Percentiles rank a stretch among this genome's conserved stretches.
Evolutionary conservation across 2,113 vertebrate species (phyloP).

Genomic region (Xenopus borealis): DNA sequence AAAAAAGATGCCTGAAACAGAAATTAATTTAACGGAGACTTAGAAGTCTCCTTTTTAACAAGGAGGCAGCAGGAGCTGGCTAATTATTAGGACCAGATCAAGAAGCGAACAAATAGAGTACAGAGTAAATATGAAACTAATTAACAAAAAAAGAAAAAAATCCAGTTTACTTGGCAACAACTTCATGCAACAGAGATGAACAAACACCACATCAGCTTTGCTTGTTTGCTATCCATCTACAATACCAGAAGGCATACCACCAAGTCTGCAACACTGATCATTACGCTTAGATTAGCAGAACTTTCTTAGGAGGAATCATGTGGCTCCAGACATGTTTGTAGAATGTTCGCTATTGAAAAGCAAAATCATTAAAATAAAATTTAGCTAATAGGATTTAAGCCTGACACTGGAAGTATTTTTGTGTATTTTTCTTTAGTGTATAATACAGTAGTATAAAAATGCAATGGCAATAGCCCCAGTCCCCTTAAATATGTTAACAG

Average conservation of each 20-base stretch:
- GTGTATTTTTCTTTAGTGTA: no score
- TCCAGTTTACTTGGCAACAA: slow-evolving; percentile 62
- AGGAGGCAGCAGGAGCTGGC: slow-evolving; percentile 59
- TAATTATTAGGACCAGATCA: slow-evolving; percentile 68
- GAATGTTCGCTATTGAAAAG: no score
- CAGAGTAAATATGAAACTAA: slow-evolving; percentile 73
- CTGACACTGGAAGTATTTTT: no score
- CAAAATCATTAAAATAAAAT: no score
- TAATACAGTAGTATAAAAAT: no score
- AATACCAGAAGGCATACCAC: slow-evolving; percentile 42
- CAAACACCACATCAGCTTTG: slow-evolving; percentile 59
- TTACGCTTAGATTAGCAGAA: slow-evolving; percentile 51
- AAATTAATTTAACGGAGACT: slow-evolving; percentile 65
- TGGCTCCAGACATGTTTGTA: no score
- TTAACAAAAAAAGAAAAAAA: slow-evolving; percentile 63
- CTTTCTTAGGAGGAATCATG: not conserved
- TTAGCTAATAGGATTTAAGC: no score
- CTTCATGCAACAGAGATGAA: slow-evolving; percentile 59
- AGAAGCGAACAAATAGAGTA: slow-evolving; percentile 62
- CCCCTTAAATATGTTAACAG: no score
- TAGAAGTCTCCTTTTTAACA: slow-evolving; percentile 52
- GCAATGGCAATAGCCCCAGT: no score
- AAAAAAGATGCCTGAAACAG: slow-evolving; percentile 72
- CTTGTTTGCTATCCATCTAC: slow-evolving; percentile 57
- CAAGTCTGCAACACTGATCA: slow-evolving; percentile 54